Percentiles rank a stretch among this genome's conserved stretches.
phyloP scores from a whole-genome alignment of 2,797 vertebrate species.

The Halcyon smyrnensis region DNA sequence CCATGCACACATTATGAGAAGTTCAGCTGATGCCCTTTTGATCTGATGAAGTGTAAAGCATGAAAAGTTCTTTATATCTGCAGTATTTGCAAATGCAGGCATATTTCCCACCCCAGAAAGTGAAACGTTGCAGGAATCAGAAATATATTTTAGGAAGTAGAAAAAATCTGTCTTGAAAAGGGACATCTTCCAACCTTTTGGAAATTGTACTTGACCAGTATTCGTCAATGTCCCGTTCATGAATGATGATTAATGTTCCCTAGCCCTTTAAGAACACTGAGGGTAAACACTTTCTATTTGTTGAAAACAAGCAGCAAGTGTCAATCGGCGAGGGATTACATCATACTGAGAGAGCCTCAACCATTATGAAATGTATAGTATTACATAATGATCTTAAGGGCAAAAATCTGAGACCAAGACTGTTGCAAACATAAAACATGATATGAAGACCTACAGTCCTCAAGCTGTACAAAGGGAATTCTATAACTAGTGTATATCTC shows the following conservation, averaged over 20 bases:
- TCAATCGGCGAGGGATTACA: not conserved
- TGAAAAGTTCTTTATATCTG: not conserved
- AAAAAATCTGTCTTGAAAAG: not conserved
- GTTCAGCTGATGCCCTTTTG: not conserved
- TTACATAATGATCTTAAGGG: not conserved
- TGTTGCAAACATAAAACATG: not conserved
- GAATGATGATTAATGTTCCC: not conserved
- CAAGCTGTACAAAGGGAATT: not conserved
- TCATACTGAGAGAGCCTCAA: not conserved
- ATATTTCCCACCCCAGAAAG: not conserved
- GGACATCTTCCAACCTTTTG: not conserved
- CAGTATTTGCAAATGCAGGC: not conserved
- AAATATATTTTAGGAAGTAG: not conserved
- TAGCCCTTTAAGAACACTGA: not conserved
- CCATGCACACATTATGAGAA: not conserved
- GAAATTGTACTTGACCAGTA: not conserved
- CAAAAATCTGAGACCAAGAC: not conserved
- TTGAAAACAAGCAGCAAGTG: not conserved
- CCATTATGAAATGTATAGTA: not conserved
- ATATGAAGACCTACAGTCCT: not conserved
- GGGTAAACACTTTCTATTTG: not conserved
- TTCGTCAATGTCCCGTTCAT: not conserved
- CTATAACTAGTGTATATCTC: not conserved
- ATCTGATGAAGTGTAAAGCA: not conserved
- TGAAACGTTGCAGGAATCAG: not conserved